Evolutionary conservation across 2,113 vertebrate genomes (phyloP).

Genomic region (Panurus biarmicus): DNA sequence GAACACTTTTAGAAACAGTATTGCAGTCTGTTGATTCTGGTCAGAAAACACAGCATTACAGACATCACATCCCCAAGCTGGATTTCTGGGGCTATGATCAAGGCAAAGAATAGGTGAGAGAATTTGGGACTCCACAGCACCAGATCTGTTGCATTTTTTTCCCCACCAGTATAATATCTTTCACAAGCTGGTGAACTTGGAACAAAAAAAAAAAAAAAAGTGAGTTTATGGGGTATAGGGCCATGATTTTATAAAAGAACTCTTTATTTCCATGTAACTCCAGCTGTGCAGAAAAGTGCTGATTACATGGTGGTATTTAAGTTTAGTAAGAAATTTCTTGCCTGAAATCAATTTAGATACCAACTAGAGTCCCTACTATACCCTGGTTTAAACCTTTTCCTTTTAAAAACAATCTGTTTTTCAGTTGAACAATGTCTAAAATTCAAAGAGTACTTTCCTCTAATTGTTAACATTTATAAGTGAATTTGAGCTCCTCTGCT

Average conservation of each 20-base stretch:
- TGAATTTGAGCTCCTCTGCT: not conserved
- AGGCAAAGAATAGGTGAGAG: not conserved
- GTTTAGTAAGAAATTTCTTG: not conserved
- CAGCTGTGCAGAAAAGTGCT: slow-evolving; percentile 10
- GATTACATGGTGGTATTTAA: slow-evolving; percentile 31
- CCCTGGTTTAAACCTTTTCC: not conserved
- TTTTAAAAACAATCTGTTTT: not conserved
- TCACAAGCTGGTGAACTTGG: not conserved
- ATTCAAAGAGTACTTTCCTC: not conserved
- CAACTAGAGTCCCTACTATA: not conserved
- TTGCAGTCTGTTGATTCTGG: not conserved
- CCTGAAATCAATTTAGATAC: not conserved
- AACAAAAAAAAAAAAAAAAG: not conserved
- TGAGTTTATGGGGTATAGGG: not conserved
- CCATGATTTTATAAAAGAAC: not conserved
- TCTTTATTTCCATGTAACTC: not conserved
- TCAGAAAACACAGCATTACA: not conserved
- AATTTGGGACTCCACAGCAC: not conserved
- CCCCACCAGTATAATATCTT: not conserved
- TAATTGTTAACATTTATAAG: not conserved
- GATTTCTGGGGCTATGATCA: not conserved
- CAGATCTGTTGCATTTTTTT: not conserved
- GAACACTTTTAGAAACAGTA: not conserved
- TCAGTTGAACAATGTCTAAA: not conserved
- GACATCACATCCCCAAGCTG: not conserved